phyloP scores from a whole-genome alignment of 2,888 invertebrate species.

The Cepaea hortensis region DNA sequence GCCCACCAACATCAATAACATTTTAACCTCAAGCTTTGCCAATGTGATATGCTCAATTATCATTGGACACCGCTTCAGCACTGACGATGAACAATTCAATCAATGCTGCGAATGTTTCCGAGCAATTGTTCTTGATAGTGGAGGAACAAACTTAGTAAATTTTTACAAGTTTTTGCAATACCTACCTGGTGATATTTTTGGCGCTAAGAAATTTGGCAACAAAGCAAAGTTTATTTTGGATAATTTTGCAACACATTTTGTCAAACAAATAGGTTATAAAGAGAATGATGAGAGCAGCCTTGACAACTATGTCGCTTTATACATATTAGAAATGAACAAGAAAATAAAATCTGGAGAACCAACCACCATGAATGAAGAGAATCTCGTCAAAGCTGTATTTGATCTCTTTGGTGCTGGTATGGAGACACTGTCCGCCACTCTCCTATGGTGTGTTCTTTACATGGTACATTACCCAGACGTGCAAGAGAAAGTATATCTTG shows the following conservation, averaged over 20 bases:
- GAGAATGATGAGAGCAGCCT: not conserved
- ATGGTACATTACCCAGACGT: slow-evolving; percentile 86
- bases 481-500: slow-evolving; percentile 54
- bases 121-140: too few relatives aligned
- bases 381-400: slow-evolving; percentile 21
- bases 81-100: not conserved
- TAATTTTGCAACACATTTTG: too few relatives aligned
- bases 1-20: not conserved
- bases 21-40: not conserved
- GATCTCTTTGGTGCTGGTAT: slow-evolving; percentile 64
- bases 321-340: not conserved
- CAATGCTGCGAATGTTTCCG: too few relatives aligned
- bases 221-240: too few relatives aligned
- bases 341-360: not conserved
- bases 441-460: slow-evolving; percentile 88
- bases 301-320: not conserved
- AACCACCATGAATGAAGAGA: not conserved
- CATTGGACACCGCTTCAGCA: too few relatives aligned
- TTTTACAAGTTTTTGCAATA: too few relatives aligned
- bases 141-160: too few relatives aligned
- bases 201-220: too few relatives aligned
- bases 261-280: slow-evolving; percentile 11
- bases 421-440: slow-evolving; percentile 89
- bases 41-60: not conserved
- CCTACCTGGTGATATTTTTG: too few relatives aligned